Conservation (phyloP, 2,888 invertebrate species). For the Oeneis ivallda region DNA sequence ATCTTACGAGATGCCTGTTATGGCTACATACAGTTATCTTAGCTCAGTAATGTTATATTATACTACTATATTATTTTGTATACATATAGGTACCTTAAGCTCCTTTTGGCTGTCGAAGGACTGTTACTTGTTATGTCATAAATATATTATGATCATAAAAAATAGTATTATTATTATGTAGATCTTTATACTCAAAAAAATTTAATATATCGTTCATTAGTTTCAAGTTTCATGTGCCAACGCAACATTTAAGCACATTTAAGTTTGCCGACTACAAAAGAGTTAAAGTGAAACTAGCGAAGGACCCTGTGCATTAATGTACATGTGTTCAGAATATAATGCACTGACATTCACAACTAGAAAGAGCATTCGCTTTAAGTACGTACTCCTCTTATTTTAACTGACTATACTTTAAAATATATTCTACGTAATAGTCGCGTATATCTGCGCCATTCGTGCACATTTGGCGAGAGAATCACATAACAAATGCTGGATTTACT, state of each 20-base stretch:
- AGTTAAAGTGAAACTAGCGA: slow-evolving; percentile 19
- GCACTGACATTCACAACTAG: slow-evolving; percentile 22
- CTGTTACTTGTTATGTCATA: too few species aligned
- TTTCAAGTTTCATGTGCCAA: slow-evolving; percentile 7
- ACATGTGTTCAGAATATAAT: slow-evolving; percentile 23
- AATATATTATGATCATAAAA: too few species aligned
- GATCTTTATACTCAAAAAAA: neutral
- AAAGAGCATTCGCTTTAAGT: slow-evolving; percentile 21
- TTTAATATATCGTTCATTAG: slow-evolving; percentile 1
- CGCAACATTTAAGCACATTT: slow-evolving; percentile 16
- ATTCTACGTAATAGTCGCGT: slow-evolving; percentile 14
- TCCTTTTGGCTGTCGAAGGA: too few species aligned
- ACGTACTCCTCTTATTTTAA: slow-evolving; percentile 18
- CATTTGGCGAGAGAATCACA: slow-evolving; percentile 13
- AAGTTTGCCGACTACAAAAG: slow-evolving; percentile 24
- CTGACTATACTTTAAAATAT: slow-evolving; percentile 22
- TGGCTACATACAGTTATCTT: too few species aligned
- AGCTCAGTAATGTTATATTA: too few species aligned
- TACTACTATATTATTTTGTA: too few species aligned
- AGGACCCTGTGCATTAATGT: slow-evolving; percentile 22
- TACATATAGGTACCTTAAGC: too few species aligned
- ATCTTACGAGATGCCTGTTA: too few species aligned
- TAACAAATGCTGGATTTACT: slow-evolving; percentile 24
- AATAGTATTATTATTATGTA: too few species aligned
- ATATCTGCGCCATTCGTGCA: slow-evolving; percentile 12